Evolutionary conservation across 2,888 invertebrate species (phyloP).

Genomic region (Tanypteryx hageni): DNA sequence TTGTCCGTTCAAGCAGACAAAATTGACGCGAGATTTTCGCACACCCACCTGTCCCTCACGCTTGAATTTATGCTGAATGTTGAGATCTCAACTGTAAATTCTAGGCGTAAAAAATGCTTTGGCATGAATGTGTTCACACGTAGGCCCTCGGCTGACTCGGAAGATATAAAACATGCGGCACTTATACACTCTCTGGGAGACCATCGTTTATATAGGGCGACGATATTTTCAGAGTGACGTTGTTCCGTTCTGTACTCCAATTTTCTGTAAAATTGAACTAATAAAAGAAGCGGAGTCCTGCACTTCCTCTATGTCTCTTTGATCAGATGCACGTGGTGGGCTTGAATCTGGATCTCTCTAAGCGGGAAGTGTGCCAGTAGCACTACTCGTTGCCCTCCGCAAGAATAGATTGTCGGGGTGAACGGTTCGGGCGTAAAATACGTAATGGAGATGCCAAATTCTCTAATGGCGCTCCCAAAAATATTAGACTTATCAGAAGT

Average conservation of each 20-base stretch:
- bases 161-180: background rate
- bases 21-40: background rate
- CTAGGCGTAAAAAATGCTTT: background rate
- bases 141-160: background rate
- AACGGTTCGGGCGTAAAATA: too few species aligned
- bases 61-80: background rate
- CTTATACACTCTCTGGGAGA: background rate
- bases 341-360: background rate
- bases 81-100: background rate
- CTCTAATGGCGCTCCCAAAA: too few species aligned
- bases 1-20: too few species aligned
- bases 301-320: background rate
- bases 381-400: background rate
- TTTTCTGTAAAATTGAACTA: background rate
- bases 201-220: background rate
- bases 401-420: background rate
- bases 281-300: background rate
- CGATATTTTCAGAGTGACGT: background rate
- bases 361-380: background rate
- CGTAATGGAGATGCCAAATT: too few species aligned
- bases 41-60: background rate
- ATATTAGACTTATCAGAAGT: too few species aligned
- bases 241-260: background rate
- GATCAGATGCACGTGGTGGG: background rate
- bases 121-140: background rate